Percentiles rank a stretch among this genome's conserved stretches.
Evolutionary conservation across 2,113 vertebrate genomes (phyloP).

Genomic region (Sporophila hypoxantha): DNA sequence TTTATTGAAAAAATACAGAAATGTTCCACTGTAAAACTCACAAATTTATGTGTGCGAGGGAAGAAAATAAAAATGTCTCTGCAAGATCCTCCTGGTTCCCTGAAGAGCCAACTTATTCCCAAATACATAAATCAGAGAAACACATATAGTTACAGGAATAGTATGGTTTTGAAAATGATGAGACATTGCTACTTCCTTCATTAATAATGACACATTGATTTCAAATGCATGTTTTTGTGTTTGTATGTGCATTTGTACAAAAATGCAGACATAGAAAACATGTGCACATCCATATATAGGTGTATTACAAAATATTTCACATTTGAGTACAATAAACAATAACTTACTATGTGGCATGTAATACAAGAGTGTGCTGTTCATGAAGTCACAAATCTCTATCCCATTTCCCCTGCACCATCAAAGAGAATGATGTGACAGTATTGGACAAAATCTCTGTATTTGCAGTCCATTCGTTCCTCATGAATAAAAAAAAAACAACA

Average conservation of each 20-base stretch:
- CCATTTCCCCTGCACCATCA: background rate
- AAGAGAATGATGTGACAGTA: background rate
- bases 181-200: background rate
- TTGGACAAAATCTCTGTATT: background rate
- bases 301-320: background rate
- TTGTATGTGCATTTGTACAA: background rate
- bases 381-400: background rate
- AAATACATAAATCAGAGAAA: background rate
- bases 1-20: background rate
- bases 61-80: background rate
- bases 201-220: background rate
- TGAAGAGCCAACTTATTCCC: background rate
- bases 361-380: background rate
- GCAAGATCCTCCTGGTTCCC: background rate
- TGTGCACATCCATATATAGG: accelerated
- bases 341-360: background rate
- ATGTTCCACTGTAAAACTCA: background rate
- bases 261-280: background rate
- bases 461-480: background rate
- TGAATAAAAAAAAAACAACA: background rate
- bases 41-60: background rate
- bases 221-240: background rate
- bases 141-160: background rate
- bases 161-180: background rate
- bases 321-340: background rate